phyloP scores from a whole-genome alignment of 2,113 vertebrate species.

The Brachyhypopomus occidentalis region DNA sequence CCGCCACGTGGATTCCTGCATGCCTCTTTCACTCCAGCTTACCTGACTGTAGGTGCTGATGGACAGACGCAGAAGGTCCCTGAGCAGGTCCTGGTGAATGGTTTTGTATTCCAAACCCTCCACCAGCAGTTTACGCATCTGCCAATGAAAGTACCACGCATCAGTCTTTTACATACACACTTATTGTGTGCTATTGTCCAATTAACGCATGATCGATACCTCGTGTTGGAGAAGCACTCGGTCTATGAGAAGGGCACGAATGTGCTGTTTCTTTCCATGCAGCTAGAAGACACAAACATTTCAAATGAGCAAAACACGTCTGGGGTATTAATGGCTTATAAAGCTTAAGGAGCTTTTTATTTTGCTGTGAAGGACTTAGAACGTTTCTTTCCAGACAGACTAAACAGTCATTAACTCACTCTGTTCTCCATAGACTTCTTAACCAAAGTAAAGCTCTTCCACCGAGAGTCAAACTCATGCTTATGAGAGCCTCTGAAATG shows the following conservation, averaged over 20 bases:
- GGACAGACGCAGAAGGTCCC: conserved; percentile 89
- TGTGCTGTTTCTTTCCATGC: conserved; percentile 92
- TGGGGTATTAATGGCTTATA: neutral
- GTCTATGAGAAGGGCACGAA: conserved; percentile 92
- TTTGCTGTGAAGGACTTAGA: neutral
- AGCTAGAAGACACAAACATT: conserved; percentile 75
- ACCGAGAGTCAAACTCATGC: conserved; percentile 94
- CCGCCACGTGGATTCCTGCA: neutral
- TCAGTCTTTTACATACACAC: neutral
- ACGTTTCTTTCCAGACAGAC: neutral
- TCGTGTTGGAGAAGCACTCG: conserved; percentile 95
- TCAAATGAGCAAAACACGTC: neutral
- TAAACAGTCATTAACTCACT: conserved; percentile 73
- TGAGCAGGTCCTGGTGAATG: conserved; percentile 89
- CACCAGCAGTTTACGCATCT: conserved; percentile 92
- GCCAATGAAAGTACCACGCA: neutral
- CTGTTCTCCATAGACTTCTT: conserved; percentile 99
- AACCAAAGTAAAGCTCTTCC: conserved; percentile 97
- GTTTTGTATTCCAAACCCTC: conserved; percentile 93
- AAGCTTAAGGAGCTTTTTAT: neutral
- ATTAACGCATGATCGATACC: conserved; percentile 67
- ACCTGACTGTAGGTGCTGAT: conserved; percentile 97
- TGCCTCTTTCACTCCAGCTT: conserved; percentile 27
- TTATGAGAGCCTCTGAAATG: conserved; percentile 96
- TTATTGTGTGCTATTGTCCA: neutral